Conservation (phyloP, 2,888 invertebrate species). For the Polydesmus complanatus region DNA sequence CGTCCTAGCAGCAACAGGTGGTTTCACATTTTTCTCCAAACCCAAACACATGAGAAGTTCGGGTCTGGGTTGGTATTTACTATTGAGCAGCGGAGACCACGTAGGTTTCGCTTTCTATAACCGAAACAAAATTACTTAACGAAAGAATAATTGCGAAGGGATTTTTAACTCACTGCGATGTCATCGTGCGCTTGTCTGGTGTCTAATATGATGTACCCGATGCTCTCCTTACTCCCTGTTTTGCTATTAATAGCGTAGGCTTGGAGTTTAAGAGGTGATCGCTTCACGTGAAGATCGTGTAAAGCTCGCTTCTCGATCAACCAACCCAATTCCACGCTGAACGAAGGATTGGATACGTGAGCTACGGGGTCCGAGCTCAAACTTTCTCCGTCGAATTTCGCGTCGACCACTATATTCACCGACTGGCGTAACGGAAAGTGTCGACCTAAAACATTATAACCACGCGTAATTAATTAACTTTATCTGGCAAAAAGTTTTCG, state of each 20-base stretch:
- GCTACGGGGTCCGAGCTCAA: conserved; percentile 34
- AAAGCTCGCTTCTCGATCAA: conserved; percentile 34
- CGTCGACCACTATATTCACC: conserved; percentile 32
- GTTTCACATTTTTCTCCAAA: neutral
- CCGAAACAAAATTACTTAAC: too few species aligned
- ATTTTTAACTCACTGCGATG: neutral
- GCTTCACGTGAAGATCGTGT: conserved; percentile 33
- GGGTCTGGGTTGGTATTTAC: conserved; percentile 27
- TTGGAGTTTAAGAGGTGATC: conserved; percentile 34
- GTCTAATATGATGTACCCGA: conserved; percentile 36
- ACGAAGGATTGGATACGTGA: conserved; percentile 31
- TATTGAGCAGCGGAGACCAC: conserved; percentile 33
- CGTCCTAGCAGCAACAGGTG: neutral
- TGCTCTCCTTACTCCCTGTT: conserved; percentile 29
- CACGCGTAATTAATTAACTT: neutral
- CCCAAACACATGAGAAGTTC: conserved; percentile 2
- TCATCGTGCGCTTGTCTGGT: conserved; percentile 29
- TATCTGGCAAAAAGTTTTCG: neutral
- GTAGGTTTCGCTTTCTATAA: conserved; percentile 25
- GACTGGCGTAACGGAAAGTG: conserved; percentile 32
- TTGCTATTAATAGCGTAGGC: conserved; percentile 31
- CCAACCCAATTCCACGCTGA: conserved; percentile 37
- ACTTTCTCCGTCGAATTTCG: conserved; percentile 35
- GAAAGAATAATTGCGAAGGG: neutral
- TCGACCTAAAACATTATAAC: conserved; percentile 24